Conservation (phyloP, 2,797 vertebrate genomes). For the Lepidocolaptes lacrymiger region DNA sequence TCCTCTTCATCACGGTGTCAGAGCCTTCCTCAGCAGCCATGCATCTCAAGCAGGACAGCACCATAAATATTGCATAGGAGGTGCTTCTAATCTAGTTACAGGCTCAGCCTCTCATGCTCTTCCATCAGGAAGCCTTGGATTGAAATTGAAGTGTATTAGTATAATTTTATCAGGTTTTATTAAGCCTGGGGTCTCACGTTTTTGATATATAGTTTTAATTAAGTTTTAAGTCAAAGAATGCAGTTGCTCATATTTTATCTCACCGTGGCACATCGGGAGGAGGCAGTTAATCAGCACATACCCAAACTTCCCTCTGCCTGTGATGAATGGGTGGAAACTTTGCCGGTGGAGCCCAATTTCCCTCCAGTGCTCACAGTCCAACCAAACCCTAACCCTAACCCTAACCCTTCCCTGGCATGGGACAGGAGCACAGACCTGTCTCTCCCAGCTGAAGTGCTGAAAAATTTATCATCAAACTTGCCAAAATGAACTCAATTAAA, state of each 20-base stretch:
- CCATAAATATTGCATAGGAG: constrained; percentile 57
- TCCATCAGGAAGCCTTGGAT: constrained; percentile 62
- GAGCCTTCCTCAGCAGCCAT: constrained; percentile 4
- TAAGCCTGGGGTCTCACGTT: constrained; percentile 60
- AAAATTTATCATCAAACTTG: background rate
- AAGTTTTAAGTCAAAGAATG: constrained; percentile 73
- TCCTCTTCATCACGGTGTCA: constrained; percentile 21
- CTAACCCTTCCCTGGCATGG: accelerated
- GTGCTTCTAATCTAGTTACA: constrained; percentile 42
- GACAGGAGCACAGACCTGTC: background rate
- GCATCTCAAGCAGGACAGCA: constrained; percentile 58
- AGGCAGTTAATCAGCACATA: constrained; percentile 47
- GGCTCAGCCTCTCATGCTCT: constrained; percentile 17
- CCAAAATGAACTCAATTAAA: constrained; percentile 25
- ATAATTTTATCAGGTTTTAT: constrained; percentile 70
- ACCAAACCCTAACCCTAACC: no score
- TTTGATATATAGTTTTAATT: constrained; percentile 77
- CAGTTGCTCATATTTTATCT: constrained; percentile 63
- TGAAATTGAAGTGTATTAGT: constrained; percentile 65
- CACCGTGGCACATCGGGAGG: background rate
- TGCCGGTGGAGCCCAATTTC: background rate
- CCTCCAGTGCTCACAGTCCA: background rate
- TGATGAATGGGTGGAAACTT: background rate
- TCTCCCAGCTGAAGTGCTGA: background rate
- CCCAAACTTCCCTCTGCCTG: background rate